A percentile compares a stretch with the other conserved stretches of the same genome.
Conservation (phyloP, 2,113 vertebrate genomes). For the Scomber scombrus region DNA sequence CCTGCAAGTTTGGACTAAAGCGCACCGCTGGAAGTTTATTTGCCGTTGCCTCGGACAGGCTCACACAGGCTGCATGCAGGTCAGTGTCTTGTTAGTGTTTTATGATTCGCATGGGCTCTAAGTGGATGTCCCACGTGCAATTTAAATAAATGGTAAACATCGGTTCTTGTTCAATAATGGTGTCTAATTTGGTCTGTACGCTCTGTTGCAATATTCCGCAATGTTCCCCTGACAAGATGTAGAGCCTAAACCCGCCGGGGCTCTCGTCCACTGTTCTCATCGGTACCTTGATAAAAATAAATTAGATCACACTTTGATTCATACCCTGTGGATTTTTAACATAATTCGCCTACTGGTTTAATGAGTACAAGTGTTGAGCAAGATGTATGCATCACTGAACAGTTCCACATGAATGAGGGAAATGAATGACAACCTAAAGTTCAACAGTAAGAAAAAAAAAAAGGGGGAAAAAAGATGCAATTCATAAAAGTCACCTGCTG, state of each 20-base stretch:
- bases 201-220: conserved; percentile 22
- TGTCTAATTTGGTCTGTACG: conserved; percentile 32
- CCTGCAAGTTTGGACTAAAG: conserved; percentile 75
- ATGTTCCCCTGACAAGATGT: conserved; percentile 29
- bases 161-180: not conserved
- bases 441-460: conserved; percentile 1
- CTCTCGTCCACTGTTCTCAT: not conserved
- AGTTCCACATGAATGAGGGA: not conserved
- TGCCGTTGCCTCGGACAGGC: conserved; percentile 49
- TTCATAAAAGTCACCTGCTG: conserved; percentile 18
- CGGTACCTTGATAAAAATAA: conserved; percentile 10
- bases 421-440: conserved; percentile 21
- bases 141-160: conserved; percentile 10
- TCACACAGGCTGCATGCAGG: conserved; percentile 53
- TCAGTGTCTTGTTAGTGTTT: conserved; percentile 47
- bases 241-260: conserved; percentile 36
- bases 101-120: too few relatives aligned
- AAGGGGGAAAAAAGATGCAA: not conserved
- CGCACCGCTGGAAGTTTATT: conserved; percentile 76
- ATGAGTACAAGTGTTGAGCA: conserved; percentile 22
- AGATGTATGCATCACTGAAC: not conserved
- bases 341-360: not conserved
- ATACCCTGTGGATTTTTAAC: conserved; percentile 1
- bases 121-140: not conserved
- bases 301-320: conserved; percentile 15